Evolutionary conservation across 2,888 invertebrate genomes (phyloP).

Genomic region (Osmoderma eremita): DNA sequence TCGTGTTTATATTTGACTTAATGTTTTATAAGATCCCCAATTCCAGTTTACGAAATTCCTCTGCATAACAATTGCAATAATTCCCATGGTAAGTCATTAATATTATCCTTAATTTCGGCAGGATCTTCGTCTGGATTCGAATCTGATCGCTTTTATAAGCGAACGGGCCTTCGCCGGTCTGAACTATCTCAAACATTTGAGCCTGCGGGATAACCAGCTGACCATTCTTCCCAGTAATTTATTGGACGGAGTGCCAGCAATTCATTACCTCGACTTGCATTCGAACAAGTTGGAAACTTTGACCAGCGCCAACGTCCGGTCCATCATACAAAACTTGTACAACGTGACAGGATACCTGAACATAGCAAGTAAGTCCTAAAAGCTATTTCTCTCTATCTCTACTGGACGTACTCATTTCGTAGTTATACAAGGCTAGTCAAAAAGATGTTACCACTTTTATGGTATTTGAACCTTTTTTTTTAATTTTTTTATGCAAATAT

Average conservation of each 20-base stretch:
- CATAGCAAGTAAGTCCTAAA: conserved; percentile 75
- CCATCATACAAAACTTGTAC: conserved; percentile 81
- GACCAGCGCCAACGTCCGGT: conserved; percentile 79
- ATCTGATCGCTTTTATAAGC: conserved; percentile 72
- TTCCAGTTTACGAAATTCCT: background rate
- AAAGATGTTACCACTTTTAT: too few relatives aligned
- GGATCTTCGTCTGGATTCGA: conserved; percentile 61
- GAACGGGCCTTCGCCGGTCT: conserved; percentile 82
- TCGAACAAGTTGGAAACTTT: conserved; percentile 81
- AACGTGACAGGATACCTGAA: conserved; percentile 79
- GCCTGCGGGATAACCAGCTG: conserved; percentile 81
- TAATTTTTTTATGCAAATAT: too few relatives aligned
- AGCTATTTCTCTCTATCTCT: background rate
- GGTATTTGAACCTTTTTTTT: too few relatives aligned
- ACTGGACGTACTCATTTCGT: background rate
- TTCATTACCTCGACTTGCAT: conserved; percentile 80
- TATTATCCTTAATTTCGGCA: conserved; percentile 42
- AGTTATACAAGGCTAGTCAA: too few relatives aligned
- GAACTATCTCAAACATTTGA: conserved; percentile 75
- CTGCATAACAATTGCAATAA: background rate
- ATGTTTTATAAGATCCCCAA: too few relatives aligned
- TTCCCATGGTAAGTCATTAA: too few relatives aligned
- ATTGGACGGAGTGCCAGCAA: conserved; percentile 77
- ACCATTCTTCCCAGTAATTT: conserved; percentile 76
- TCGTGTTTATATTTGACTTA: too few relatives aligned